Evolutionary conservation across 64 coral and sea anemone genomes (phyloP).

Genomic region (Pocillopora verrucosa): DNA sequence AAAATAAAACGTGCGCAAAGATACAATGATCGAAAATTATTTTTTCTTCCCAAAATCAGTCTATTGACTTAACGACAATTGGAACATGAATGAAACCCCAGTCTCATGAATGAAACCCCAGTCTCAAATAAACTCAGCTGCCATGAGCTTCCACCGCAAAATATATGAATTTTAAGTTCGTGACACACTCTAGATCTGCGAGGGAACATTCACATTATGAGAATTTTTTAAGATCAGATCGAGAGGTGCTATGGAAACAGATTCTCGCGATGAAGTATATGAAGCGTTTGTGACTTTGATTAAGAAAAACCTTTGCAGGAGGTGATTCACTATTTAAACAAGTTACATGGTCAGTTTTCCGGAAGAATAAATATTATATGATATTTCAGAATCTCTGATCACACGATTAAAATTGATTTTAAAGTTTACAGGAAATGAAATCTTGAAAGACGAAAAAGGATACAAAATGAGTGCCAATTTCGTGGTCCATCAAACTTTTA

Average conservation of each 20-base stretch:
- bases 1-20: no score
- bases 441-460: constrained; percentile 52
- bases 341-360: no score
- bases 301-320: neutral
- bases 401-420: no score
- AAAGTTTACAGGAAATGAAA: neutral
- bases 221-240: no score
- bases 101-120: neutral
- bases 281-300: constrained; percentile 1
- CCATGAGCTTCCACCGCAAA: neutral
- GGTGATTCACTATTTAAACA: neutral
- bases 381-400: no score
- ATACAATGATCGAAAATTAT: no score
- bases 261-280: neutral
- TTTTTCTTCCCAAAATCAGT: no score
- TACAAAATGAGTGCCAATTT: constrained; percentile 99
- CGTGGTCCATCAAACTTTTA: constrained; percentile 87
- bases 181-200: neutral
- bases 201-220: no score
- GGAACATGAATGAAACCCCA: no score
- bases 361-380: no score
- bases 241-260: no score
- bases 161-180: neutral
- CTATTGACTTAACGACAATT: no score
- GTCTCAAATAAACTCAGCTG: neutral